These are phyloP conservation scores for Nannospalax galili DNA, from an alignment of 2,113 vertebrate species.

Conservation along the genomic window DNA sequence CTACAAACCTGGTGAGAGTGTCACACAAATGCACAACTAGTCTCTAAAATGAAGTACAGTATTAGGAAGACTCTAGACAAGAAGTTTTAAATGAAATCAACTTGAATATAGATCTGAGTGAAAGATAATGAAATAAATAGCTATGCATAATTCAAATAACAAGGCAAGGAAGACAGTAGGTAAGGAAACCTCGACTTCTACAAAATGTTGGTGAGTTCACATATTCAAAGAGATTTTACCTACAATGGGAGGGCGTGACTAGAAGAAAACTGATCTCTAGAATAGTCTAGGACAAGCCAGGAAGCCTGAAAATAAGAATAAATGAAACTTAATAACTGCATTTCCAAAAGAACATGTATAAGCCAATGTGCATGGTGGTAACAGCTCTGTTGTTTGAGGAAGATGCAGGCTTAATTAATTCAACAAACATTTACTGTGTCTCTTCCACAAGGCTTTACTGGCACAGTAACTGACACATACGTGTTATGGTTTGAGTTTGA, in stretches of 20 bases:
- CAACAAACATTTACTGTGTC: background rate
- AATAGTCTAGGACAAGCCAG: background rate
- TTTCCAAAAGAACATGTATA: background rate
- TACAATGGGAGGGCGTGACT: background rate
- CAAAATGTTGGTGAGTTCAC: background rate
- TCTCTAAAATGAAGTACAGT: background rate
- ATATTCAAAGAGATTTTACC: background rate
- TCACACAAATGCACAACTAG: background rate
- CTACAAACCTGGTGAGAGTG: background rate
- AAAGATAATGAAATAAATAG: background rate
- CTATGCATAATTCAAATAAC: background rate
- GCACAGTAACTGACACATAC: background rate
- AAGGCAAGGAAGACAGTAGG: background rate
- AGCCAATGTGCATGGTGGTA: background rate
- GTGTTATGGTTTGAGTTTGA: background rate
- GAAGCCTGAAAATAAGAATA: background rate
- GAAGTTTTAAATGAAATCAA: background rate
- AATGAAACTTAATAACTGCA: background rate
- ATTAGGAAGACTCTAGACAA: background rate
- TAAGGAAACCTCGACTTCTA: background rate
- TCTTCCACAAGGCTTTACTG: background rate
- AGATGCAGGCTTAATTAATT: background rate
- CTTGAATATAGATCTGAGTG: background rate
- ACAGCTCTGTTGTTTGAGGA: background rate
- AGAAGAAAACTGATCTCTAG: background rate